Evolutionary conservation across 2,888 invertebrate genomes (phyloP).

Genomic region (Meta bourneti): DNA sequence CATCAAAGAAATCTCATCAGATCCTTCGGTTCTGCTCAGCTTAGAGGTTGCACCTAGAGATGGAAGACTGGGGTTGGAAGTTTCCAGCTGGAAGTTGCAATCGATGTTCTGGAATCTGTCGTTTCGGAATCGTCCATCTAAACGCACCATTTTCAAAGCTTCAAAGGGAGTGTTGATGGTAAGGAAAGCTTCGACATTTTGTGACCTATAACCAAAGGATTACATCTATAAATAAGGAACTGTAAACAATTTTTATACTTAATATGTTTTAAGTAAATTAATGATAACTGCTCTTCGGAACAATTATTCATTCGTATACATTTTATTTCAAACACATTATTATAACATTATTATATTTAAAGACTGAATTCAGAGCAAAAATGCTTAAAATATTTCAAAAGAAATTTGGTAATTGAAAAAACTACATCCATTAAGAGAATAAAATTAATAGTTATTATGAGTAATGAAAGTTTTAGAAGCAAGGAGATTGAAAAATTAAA

Average conservation of each 20-base stretch:
- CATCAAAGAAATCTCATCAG: conserved; percentile 73
- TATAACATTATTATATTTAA: too few species aligned
- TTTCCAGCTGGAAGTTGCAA: conserved; percentile 62
- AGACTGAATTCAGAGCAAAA: neutral
- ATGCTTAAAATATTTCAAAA: too few species aligned
- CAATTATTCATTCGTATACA: too few species aligned
- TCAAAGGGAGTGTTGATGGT: conserved; percentile 72
- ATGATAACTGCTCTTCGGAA: too few species aligned
- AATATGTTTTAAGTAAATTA: too few species aligned
- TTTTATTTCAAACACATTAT: too few species aligned
- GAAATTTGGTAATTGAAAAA: neutral
- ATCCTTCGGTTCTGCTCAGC: conserved; percentile 43
- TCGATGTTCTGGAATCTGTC: conserved; percentile 65
- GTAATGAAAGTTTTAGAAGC: too few species aligned
- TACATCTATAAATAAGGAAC: too few species aligned
- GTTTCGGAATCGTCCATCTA: conserved; percentile 61
- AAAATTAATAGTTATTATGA: neutral
- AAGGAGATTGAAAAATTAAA: too few species aligned
- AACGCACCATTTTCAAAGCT: conserved; percentile 43
- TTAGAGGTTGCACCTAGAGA: conserved; percentile 63
- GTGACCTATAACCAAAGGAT: conserved; percentile 33
- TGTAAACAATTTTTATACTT: too few species aligned
- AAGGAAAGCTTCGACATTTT: conserved; percentile 66
- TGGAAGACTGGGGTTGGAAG: conserved; percentile 62
- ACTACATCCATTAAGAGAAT: neutral